These are phyloP conservation scores for Charanyca ferruginea DNA, from an alignment of 2,888 invertebrate species.

Conservation along the genomic window DNA sequence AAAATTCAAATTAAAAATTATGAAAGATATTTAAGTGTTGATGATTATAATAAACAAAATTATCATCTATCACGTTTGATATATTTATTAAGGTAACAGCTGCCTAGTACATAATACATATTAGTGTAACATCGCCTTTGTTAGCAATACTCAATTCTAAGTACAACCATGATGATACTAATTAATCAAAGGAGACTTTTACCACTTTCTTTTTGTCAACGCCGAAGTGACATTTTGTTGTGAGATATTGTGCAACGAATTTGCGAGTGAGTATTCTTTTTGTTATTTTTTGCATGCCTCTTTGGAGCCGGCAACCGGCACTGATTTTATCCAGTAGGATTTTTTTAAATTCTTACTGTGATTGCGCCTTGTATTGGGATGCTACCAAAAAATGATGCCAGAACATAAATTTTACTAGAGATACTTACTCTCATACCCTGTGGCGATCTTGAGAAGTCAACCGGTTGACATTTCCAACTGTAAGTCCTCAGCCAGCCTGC, in stretches of 20 bases:
- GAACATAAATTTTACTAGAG: background rate
- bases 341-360: constrained; percentile 61
- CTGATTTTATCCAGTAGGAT: constrained; percentile 80
- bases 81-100: no score
- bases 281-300: constrained; percentile 80
- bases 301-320: constrained; percentile 75
- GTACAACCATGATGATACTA: no score
- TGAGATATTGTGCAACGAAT: constrained; percentile 81
- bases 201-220: background rate
- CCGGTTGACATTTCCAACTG: constrained; percentile 97
- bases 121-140: background rate
- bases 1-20: background rate
- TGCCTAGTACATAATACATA: no score
- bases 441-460: constrained; percentile 95
- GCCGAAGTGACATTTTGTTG: constrained; percentile 62
- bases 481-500: constrained; percentile 96
- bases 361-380: no score
- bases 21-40: background rate
- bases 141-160: no score
- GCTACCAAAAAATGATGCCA: constrained; percentile 5
- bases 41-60: background rate
- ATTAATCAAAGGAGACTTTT: background rate
- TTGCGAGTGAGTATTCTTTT: constrained; percentile 84
- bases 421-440: constrained; percentile 94
- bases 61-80: background rate